Evolutionary conservation across 1,140 invertebrate genomes (phyloP).

Genomic region (Calosoma granatense): DNA sequence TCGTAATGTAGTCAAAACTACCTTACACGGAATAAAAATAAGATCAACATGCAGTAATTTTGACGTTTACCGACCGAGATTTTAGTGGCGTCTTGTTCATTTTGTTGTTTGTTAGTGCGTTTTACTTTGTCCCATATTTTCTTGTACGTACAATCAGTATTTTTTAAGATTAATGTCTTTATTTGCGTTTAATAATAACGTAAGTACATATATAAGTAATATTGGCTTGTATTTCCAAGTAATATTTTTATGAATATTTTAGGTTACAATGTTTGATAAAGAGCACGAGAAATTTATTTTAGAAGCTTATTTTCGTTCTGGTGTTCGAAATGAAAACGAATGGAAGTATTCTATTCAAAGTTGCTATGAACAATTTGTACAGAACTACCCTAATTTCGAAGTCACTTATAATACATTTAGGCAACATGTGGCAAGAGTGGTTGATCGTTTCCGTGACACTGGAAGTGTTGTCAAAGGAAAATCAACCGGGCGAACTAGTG

Average conservation of each 20-base stretch:
- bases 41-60: too few relatives aligned
- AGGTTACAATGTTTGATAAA: not conserved
- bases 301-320: slow-evolving; percentile 1
- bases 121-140: too few relatives aligned
- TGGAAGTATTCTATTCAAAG: not conserved
- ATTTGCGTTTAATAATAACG: too few relatives aligned
- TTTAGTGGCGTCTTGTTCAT: too few relatives aligned
- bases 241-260: not conserved
- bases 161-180: too few relatives aligned
- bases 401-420: not conserved
- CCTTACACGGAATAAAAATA: too few relatives aligned
- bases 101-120: too few relatives aligned
- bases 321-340: not conserved
- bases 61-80: too few relatives aligned
- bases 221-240: too few relatives aligned
- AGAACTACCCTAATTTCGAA: not conserved
- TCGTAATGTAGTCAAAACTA: too few relatives aligned
- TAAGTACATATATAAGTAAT: too few relatives aligned
- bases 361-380: not conserved
- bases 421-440: not conserved
- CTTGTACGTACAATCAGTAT: too few relatives aligned
- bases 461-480: not conserved
- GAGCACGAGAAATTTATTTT: not conserved
- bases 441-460: not conserved
- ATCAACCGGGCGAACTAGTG: not conserved